Evolutionary conservation across 2,113 vertebrate genomes (phyloP).

Genomic region (Scytalopus superciliaris): DNA sequence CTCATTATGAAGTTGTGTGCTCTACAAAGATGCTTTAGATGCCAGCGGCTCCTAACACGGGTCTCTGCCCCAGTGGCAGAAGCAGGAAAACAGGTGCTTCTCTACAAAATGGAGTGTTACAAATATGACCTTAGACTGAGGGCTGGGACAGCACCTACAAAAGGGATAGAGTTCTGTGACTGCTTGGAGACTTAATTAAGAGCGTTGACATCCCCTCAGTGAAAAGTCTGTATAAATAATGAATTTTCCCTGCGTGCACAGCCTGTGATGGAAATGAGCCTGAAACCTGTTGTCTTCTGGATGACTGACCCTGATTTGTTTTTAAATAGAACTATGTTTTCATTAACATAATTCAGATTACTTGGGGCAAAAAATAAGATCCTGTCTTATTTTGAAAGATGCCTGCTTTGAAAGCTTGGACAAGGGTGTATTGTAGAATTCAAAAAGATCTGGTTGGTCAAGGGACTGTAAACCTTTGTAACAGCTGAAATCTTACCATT

Average conservation of each 20-base stretch:
- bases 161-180: neutral
- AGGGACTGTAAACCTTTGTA: neutral
- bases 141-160: neutral
- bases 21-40: neutral
- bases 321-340: slow-evolving; percentile 34
- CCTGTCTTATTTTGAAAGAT: neutral
- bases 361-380: neutral
- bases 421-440: neutral
- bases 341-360: slow-evolving; percentile 27
- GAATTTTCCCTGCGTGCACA: neutral
- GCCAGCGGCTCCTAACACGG: neutral
- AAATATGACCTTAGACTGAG: neutral
- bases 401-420: neutral
- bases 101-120: neutral
- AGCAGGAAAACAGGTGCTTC: neutral
- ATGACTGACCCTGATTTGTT: slow-evolving; percentile 28
- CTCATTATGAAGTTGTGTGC: neutral
- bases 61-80: neutral
- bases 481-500: neutral
- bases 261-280: slow-evolving; percentile 23
- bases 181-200: slow-evolving; percentile 36
- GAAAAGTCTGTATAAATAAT: slow-evolving; percentile 43
- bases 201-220: neutral
- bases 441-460: neutral
- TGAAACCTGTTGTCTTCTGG: slow-evolving; percentile 31